A percentile compares a stretch with the other conserved stretches of the same genome.
These are phyloP conservation scores for Hirudo medicinalis DNA, from an alignment of 1,140 invertebrate species.

Conservation along the genomic window DNA sequence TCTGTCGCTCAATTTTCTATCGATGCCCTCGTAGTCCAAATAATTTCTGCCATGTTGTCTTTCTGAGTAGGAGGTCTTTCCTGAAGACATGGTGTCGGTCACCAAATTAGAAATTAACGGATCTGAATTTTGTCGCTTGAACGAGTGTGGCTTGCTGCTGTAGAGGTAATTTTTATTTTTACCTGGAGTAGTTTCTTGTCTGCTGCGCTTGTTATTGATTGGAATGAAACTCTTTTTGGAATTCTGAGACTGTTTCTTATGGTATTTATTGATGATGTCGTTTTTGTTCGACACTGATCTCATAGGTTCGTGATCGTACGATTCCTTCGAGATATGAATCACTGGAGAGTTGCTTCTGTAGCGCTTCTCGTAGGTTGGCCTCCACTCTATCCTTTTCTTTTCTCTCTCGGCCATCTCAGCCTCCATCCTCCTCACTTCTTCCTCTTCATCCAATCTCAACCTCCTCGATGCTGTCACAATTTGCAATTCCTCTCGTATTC, in stretches of 20 bases:
- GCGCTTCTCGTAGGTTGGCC: neutral
- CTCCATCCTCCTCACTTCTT: conserved; percentile 38
- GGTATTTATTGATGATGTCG: neutral
- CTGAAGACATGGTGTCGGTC: conserved; percentile 7
- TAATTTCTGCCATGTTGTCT: neutral
- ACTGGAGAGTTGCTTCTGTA: neutral
- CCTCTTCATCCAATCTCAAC: conserved; percentile 40
- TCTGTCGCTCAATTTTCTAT: neutral
- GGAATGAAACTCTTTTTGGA: conserved; percentile 19
- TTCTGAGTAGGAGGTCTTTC: conserved; percentile 21
- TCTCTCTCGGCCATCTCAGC: conserved; percentile 31
- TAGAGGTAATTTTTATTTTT: neutral
- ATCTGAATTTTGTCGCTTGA: conserved; percentile 37
- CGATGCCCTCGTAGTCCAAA: conserved; percentile 9
- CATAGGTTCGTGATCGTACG: neutral
- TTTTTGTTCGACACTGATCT: too few species aligned
- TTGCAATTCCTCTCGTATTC: conserved; percentile 47
- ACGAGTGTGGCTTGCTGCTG: conserved; percentile 34
- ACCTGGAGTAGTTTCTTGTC: conserved; percentile 21
- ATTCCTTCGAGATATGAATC: neutral
- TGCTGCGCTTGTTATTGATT: conserved; percentile 19
- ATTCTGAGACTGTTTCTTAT: conserved; percentile 2
- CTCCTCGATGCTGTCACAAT: conserved; percentile 41
- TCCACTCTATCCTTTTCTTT: neutral
- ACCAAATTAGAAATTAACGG: conserved; percentile 40